Percentiles rank a stretch among this genome's conserved stretches.
Conservation (phyloP, 2,113 vertebrate genomes). For the Lathamus discolor region DNA sequence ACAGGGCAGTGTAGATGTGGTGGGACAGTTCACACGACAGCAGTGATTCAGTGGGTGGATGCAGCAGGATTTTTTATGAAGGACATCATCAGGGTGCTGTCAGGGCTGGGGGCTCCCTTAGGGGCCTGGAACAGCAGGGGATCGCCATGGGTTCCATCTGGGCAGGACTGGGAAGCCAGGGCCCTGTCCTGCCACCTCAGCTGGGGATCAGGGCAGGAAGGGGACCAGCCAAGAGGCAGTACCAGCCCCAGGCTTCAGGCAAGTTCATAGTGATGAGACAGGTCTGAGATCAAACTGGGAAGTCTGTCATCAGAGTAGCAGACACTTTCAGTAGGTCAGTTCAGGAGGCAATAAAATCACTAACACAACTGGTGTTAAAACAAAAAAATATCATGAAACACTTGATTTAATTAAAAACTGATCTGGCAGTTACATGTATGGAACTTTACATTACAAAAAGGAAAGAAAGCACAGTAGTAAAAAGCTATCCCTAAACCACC, state of each 20-base stretch:
- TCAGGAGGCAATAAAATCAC: not conserved
- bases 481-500: not conserved
- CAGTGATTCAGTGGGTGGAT: not conserved
- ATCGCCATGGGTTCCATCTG: accelerated
- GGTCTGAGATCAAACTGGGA: not conserved
- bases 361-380: not conserved
- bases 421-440: not conserved
- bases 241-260: too few relatives aligned
- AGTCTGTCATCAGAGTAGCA: not conserved
- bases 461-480: not conserved
- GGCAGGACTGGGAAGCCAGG: not conserved
- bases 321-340: not conserved
- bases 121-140: not conserved
- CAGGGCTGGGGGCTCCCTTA: accelerated
- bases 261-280: not conserved
- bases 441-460: not conserved
- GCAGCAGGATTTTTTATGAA: not conserved
- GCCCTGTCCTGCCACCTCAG: not conserved
- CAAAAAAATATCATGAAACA: not conserved
- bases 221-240: not conserved
- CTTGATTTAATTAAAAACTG: not conserved
- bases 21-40: not conserved
- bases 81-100: accelerated
- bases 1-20: accelerated
- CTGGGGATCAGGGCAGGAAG: not conserved